Evolutionary conservation across 2,888 invertebrate genomes (phyloP).

Genomic region (Clostera curtula): DNA sequence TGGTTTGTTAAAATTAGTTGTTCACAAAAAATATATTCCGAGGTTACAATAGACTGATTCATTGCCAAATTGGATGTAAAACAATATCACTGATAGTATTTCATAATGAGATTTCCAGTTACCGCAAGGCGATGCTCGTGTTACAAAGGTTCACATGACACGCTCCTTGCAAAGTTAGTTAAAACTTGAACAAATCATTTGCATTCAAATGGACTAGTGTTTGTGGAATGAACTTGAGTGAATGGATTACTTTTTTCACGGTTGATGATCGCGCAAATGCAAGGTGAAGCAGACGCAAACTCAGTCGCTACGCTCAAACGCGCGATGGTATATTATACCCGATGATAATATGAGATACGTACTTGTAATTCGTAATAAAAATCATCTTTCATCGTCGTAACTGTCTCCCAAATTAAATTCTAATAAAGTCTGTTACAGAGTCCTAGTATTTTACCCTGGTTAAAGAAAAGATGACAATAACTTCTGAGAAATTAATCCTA

Average conservation of each 20-base stretch:
- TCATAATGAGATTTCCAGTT: constrained; percentile 15
- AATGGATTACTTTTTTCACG: constrained; percentile 40
- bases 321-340: constrained; percentile 27
- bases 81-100: constrained; percentile 16
- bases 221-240: constrained; percentile 30
- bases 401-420: no score
- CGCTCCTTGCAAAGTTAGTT: constrained; percentile 13
- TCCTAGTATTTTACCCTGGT: no score
- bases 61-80: constrained; percentile 12
- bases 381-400: no score
- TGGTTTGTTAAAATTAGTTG: no score
- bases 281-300: constrained; percentile 28
- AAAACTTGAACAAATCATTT: constrained; percentile 26
- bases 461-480: no score
- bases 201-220: constrained; percentile 19
- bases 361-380: no score
- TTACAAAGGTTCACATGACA: constrained; percentile 19
- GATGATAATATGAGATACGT: no score
- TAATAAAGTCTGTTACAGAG: no score
- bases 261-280: constrained; percentile 34
- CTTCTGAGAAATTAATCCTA: no score
- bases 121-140: constrained; percentile 17
- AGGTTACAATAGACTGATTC: constrained; percentile 8
- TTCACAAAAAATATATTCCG: constrained; percentile 6
- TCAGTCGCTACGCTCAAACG: constrained; percentile 26